These are phyloP conservation scores for Formica aserva DNA, from an alignment of 2,888 invertebrate species.

Conservation along the genomic window DNA sequence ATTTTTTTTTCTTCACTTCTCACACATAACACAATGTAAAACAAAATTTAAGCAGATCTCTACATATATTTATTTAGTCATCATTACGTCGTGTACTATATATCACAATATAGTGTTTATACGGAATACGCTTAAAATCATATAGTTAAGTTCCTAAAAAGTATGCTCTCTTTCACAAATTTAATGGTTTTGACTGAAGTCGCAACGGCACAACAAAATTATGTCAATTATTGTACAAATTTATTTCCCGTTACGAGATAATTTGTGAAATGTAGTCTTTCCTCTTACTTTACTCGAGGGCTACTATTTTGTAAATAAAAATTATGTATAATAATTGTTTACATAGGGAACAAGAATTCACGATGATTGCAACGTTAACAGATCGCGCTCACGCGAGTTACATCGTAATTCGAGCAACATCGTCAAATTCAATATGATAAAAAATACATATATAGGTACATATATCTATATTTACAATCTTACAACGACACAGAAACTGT, in stretches of 20 bases:
- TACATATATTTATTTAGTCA: constrained; percentile 50
- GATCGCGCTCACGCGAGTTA: not conserved
- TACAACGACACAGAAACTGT: constrained; percentile 59
- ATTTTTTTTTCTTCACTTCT: constrained; percentile 59
- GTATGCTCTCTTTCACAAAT: constrained; percentile 39
- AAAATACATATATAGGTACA: constrained; percentile 63
- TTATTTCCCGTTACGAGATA: not conserved
- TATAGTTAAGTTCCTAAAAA: constrained; percentile 57
- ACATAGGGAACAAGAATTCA: constrained; percentile 7
- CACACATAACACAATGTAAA: constrained; percentile 59
- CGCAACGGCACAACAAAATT: not conserved
- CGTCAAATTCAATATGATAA: constrained; percentile 64
- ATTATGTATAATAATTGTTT: not conserved
- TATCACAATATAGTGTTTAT: constrained; percentile 83
- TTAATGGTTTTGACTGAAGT: constrained; percentile 26
- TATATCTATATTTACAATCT: constrained; percentile 68
- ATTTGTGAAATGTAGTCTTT: constrained; percentile 9
- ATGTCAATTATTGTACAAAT: not conserved
- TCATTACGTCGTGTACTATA: constrained; percentile 78
- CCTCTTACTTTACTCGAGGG: not conserved
- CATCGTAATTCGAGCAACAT: constrained; percentile 34
- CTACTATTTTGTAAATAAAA: constrained; percentile 14
- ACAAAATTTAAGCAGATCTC: constrained; percentile 56
- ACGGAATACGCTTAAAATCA: constrained; percentile 79
- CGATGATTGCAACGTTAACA: not conserved